These are phyloP conservation scores for Actinia tenebrosa DNA, from an alignment of 64 coral and sea anemone species.

Conservation along the genomic window DNA sequence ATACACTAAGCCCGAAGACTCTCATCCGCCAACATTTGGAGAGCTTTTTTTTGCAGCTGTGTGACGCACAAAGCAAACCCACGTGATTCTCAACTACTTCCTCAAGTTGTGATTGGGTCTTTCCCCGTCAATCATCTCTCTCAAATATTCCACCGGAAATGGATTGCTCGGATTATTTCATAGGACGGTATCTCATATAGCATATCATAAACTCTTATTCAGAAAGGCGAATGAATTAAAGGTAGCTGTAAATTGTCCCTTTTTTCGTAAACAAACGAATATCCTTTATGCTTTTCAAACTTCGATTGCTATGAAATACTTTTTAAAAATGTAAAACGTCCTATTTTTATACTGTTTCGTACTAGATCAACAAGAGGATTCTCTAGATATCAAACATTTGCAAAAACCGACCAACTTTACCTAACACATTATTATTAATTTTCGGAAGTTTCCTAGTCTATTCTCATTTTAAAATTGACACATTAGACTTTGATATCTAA, in stretches of 20 bases:
- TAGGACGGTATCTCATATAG: background rate
- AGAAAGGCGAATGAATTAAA: background rate
- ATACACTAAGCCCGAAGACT: conserved; percentile 30
- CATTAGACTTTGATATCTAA: conserved; percentile 3
- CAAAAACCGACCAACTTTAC: background rate
- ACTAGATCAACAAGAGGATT: too few relatives aligned
- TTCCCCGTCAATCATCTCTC: conserved; percentile 56
- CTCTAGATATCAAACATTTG: background rate
- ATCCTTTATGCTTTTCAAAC: background rate
- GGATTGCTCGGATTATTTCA: background rate
- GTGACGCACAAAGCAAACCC: conserved; percentile 72
- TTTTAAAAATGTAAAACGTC: background rate
- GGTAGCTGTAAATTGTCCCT: background rate
- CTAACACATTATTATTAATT: background rate
- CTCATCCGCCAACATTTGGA: conserved; percentile 70
- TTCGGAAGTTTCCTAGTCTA: conserved; percentile 7
- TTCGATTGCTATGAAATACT: too few relatives aligned
- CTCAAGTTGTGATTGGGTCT: conserved; percentile 30
- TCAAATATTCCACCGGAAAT: conserved; percentile 49
- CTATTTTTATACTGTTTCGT: background rate
- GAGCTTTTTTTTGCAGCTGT: conserved; percentile 65
- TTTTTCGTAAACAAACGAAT: background rate
- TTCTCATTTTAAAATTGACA: background rate
- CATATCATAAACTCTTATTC: background rate
- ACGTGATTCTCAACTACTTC: conserved; percentile 46